Evolutionary conservation across 2,888 invertebrate genomes (phyloP).

Genomic region (Stegophylla sp.): DNA sequence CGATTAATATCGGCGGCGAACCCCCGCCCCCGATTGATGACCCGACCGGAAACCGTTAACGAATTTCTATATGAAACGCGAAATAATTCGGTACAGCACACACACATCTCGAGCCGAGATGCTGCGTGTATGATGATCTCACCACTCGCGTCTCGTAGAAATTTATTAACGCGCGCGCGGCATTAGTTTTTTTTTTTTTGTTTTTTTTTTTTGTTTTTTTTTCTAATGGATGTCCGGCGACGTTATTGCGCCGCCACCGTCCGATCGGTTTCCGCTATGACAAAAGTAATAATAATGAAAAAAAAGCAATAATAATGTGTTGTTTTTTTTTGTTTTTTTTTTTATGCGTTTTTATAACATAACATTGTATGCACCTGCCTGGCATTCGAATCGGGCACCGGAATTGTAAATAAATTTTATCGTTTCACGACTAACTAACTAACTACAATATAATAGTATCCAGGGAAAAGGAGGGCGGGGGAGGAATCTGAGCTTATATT

Average conservation of each 20-base stretch:
- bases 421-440: slow-evolving; percentile 5
- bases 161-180: background rate
- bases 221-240: too few relatives aligned
- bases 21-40: slow-evolving; percentile 31
- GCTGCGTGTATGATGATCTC: too few relatives aligned
- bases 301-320: background rate
- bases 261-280: slow-evolving; percentile 9
- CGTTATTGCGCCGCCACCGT: background rate
- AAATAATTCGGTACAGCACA: slow-evolving; percentile 9
- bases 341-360: background rate
- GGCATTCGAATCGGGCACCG: too few relatives aligned
- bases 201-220: too few relatives aligned
- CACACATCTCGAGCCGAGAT: too few relatives aligned
- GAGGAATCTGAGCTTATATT: too few relatives aligned
- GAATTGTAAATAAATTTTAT: slow-evolving; percentile 33
- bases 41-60: slow-evolving; percentile 37
- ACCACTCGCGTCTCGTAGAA: background rate
- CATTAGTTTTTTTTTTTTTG: too few relatives aligned
- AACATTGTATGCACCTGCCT: too few relatives aligned
- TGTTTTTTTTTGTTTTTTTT: slow-evolving; percentile 5
- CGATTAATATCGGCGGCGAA: background rate
- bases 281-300: slow-evolving; percentile 17
- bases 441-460: background rate
- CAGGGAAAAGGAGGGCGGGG: too few relatives aligned
- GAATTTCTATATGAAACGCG: slow-evolving; percentile 13